These are phyloP conservation scores for Acyrthosiphon pisum DNA, from an alignment of 1,140 invertebrate species.

Conservation along the genomic window DNA sequence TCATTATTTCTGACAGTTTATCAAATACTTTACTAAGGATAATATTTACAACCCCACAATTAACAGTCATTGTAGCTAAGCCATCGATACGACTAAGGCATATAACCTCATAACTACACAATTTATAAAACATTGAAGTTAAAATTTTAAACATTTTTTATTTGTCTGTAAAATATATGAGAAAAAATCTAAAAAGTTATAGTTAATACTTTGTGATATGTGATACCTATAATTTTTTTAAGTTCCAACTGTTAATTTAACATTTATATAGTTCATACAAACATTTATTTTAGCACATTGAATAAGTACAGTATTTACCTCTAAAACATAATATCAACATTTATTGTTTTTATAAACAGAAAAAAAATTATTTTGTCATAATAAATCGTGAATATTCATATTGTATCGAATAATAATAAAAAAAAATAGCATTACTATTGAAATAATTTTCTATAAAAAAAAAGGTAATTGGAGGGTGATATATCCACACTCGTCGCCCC, in stretches of 20 bases:
- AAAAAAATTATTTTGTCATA: too few species aligned
- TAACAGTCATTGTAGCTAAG: neutral
- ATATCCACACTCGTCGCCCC: neutral
- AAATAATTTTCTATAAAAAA: neutral
- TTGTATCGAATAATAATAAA: neutral
- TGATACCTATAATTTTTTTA: neutral
- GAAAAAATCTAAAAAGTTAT: neutral
- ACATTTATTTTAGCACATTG: neutral
- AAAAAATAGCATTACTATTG: neutral
- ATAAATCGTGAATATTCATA: too few species aligned
- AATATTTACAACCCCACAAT: too few species aligned
- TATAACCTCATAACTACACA: neutral
- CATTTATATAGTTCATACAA: neutral
- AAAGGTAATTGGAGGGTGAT: too few species aligned
- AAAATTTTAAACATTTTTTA: neutral
- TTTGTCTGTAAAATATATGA: neutral
- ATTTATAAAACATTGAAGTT: too few species aligned
- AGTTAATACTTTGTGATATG: neutral
- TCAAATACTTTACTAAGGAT: neutral
- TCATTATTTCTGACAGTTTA: neutral
- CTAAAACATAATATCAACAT: neutral
- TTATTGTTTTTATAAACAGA: too few species aligned
- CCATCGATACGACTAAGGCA: neutral
- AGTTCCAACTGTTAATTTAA: neutral
- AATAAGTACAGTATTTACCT: neutral